Evolutionary conservation across 1,140 invertebrate species (phyloP).

Genomic region (Vanessa tameamea): DNA sequence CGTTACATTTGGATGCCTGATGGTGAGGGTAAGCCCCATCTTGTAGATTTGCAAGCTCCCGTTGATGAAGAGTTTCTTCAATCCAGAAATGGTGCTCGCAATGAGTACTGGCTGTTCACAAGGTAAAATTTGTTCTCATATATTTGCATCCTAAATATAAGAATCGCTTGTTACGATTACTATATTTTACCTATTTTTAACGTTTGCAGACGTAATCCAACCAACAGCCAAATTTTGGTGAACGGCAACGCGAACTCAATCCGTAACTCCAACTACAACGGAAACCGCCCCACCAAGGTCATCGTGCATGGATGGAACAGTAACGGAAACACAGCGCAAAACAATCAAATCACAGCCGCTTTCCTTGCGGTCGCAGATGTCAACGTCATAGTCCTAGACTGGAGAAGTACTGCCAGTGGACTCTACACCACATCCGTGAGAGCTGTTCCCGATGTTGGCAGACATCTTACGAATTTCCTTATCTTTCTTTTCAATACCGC

Average conservation of each 20-base stretch:
- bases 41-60: constrained; percentile 53
- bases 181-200: constrained; percentile 1
- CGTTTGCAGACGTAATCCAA: constrained; percentile 51
- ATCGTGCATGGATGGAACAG: constrained; percentile 58
- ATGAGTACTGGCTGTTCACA: constrained; percentile 59
- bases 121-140: constrained; percentile 44
- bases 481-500: constrained; percentile 44
- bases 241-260: constrained; percentile 49
- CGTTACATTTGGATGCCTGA: constrained; percentile 57
- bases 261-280: constrained; percentile 49
- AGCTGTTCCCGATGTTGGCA: constrained; percentile 73
- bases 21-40: constrained; percentile 41
- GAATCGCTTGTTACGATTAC: not conserved
- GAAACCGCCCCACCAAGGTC: constrained; percentile 43
- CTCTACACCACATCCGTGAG: constrained; percentile 71
- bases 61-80: constrained; percentile 26
- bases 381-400: constrained; percentile 82
- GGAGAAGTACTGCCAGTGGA: constrained; percentile 47
- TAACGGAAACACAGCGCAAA: constrained; percentile 46
- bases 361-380: constrained; percentile 71
- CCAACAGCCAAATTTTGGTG: constrained; percentile 43
- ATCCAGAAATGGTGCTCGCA: constrained; percentile 50
- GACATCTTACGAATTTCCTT: constrained; percentile 61
- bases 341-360: constrained; percentile 49
- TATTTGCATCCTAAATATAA: not conserved